Base-by-base conservation (phyloP, 2,113 vertebrate species). In the Rhizomys pruinosus region DNA sequence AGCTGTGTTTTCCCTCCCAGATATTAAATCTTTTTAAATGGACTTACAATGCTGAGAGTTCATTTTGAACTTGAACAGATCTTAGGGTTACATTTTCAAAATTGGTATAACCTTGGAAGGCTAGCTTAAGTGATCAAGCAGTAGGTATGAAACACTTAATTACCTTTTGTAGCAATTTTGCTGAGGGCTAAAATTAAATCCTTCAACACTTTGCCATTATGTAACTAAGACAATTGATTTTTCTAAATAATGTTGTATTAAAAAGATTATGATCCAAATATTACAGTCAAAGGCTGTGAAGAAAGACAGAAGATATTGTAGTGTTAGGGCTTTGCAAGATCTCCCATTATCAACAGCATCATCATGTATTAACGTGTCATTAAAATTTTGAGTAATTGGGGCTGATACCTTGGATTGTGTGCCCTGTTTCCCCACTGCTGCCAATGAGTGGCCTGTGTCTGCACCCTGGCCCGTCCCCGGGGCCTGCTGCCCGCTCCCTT, bases 181-280 rank as follows among this genome's bases (percentile, higher is more conserved):
- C 98, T 98, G 97, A 98, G 97, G 92, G 91, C 96, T 97, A 97
- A 98, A 98, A 98, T 98, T 98, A 98, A 98, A 98, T 97, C 97
- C 96, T 98, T 98, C 94, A 97, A 96, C 96, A 98, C 89, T 97
- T 97, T 96, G 97, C 97, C 97, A 97, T 98, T 98, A 98, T 98
- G 90, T 98, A 98, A 98, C 96, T 92, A 98, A 98, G 98, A 98
- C 98, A 98, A 98, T 98, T 98, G 98, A 98, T 98, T 98, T 98
- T 98, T 97, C 97, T 98, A 98, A 98, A 98, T 98, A 98, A 98
- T 98, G 96, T 98, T 98, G 97, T 89, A 98, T 98, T 98, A 98
- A 98, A 98, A 98, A 97, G 97, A 98, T 98, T 98, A 98, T 98
- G 97, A 98, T 97, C 96, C 96, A 98, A 96, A 97, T 98, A 98